These are phyloP conservation scores for Morelia viridis DNA, from an alignment of 2,797 vertebrate species.

Conservation along the genomic window DNA sequence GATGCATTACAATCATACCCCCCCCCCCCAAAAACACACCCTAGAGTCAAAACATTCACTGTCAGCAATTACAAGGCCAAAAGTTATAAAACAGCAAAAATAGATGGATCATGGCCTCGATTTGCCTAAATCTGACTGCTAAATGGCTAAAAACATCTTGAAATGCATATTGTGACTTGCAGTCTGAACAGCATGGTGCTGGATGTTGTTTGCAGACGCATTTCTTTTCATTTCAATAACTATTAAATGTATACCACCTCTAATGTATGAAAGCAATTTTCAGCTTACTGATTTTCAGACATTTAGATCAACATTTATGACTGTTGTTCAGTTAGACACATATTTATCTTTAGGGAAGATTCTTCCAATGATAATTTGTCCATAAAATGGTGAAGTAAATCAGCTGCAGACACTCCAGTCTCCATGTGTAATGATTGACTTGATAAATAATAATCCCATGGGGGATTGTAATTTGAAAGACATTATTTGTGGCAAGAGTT, in stretches of 20 bases:
- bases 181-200: not conserved
- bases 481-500: constrained; percentile 42
- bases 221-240: constrained; percentile 26
- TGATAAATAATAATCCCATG: constrained; percentile 52
- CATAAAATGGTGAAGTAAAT: constrained; percentile 10
- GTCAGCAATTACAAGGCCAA: not conserved
- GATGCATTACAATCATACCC: not conserved
- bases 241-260: constrained; percentile 15
- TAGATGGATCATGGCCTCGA: not conserved
- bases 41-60: not conserved
- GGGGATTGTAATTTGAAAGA: constrained; percentile 15
- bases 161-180: not conserved
- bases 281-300: not conserved
- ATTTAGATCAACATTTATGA: constrained; percentile 3
- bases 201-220: not conserved
- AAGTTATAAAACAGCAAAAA: not conserved
- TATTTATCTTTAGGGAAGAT: constrained; percentile 11
- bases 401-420: not conserved
- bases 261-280: constrained; percentile 41
- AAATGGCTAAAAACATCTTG: not conserved
- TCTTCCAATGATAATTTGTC: constrained; percentile 7
- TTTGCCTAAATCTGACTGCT: not conserved
- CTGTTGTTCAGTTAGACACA: constrained; percentile 25
- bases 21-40: not conserved
- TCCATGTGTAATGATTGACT: constrained; percentile 33